A percentile compares a stretch with the other conserved stretches of the same genome.
These are phyloP conservation scores for Mesorhabditis belari DNA, from an alignment of 2,888 invertebrate species.

Conservation along the genomic window DNA sequence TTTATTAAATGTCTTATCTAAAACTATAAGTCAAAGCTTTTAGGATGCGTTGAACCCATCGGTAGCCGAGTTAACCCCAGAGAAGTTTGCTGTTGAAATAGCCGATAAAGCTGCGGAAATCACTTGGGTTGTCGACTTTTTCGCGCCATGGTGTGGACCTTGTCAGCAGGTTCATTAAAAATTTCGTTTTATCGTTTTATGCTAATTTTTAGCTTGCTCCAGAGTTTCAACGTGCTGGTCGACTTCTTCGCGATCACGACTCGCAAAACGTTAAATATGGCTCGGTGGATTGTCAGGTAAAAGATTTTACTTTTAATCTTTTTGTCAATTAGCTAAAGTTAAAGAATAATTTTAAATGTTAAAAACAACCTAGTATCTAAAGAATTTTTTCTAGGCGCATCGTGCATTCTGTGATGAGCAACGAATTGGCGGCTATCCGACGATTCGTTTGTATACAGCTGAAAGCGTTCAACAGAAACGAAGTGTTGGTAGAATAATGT, in stretches of 20 bases:
- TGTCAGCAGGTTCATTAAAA: constrained; percentile 60
- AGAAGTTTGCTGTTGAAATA: constrained; percentile 61
- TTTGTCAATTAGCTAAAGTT: no score
- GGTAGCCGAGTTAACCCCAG: constrained; percentile 62
- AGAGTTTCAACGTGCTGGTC: constrained; percentile 65
- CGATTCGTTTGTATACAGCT: constrained; percentile 65
- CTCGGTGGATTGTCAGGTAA: constrained; percentile 65
- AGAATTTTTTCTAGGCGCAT: constrained; percentile 54
- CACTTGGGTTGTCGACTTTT: constrained; percentile 69
- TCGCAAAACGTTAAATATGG: constrained; percentile 30
- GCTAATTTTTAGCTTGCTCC: constrained; percentile 59
- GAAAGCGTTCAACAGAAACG: constrained; percentile 49
- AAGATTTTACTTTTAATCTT: not conserved
- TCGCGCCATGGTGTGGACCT: constrained; percentile 71
- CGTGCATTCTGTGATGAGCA: constrained; percentile 61
- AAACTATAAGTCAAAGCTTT: constrained; percentile 1
- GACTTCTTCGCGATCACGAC: constrained; percentile 13
- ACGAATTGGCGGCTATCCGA: constrained; percentile 66
- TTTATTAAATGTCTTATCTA: constrained; percentile 16
- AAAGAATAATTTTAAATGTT: no score
- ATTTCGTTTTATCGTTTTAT: constrained; percentile 54
- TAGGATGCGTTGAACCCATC: constrained; percentile 54
- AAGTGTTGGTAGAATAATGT: constrained; percentile 6
- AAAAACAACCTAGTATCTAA: no score
- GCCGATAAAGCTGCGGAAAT: constrained; percentile 59